Base-by-base conservation (phyloP, 2,113 vertebrate species). In the Malurus alboscapulatus region DNA sequence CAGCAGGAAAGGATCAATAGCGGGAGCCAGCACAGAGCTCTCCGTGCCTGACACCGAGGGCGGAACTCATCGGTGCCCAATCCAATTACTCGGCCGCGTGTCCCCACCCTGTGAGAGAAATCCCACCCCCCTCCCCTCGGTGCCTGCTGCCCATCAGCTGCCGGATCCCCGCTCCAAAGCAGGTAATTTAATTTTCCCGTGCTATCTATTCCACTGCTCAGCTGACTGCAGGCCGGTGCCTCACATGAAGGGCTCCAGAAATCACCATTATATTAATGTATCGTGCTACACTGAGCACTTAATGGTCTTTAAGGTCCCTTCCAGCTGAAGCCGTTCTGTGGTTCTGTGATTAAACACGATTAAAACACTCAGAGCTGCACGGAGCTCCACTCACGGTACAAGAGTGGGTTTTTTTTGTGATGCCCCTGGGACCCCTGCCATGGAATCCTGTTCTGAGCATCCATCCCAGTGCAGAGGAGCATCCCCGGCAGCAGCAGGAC, bases 51-150 rank as follows among this genome's bases (percentile, higher is more conserved):
- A 44, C 54, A 25, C 3, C 4, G 36, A 18, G 62, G 24, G 36
- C 19, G 61, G 32, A 30, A 36, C 47, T 27, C 34, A 9, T 25
- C 0, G 0, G 62, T 0, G 0, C 65, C 68, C 65, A 26, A 30
- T 32, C 42, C 81, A n/a, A 78, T 91, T 45, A 47, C 38, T 9
- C 2, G 0, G 26, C 30, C 4, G 0, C 54, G 82, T 11, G 21
- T 29, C 63, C 71, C 71, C 5, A 32, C 1, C n/a, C n/a, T n/a
- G n/a, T n/a, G n/a, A 59, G 6, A 30, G 67, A 38, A 44, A 38
- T 38, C 38, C 38, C 71, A 13, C 6, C 65, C 8, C 45, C 71
- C 26, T 6, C 65, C 8, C 50, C 71, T 24, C 6, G 5, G 12
- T 16, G 57, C 63, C 47, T 44, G 6, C 14, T 18, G 10, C 55